Percentiles rank a stretch among this genome's conserved stretches.
These are phyloP conservation scores for Belonocnema kinseyi DNA, from an alignment of 1,140 invertebrate species.

Conservation along the genomic window DNA sequence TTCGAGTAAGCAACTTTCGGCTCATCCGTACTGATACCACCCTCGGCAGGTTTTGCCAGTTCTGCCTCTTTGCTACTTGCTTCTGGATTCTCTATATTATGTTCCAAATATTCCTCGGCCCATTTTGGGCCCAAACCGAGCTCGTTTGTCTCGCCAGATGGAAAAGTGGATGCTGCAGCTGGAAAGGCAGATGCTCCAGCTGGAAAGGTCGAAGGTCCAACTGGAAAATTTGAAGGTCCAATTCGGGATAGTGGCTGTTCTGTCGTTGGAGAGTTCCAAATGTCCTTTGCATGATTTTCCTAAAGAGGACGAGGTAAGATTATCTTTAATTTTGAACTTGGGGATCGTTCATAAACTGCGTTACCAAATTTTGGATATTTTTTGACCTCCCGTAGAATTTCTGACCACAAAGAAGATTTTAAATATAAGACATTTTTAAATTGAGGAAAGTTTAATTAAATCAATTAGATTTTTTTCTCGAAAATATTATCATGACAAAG, in stretches of 20 bases:
- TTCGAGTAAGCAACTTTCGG: conserved; percentile 84
- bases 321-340: too few relatives aligned
- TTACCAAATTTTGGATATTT: too few relatives aligned
- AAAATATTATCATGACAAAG: too few relatives aligned
- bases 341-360: too few relatives aligned
- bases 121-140: conserved; percentile 76
- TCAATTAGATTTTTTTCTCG: too few relatives aligned
- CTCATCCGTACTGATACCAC: conserved; percentile 79
- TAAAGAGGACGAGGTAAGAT: conserved; percentile 35
- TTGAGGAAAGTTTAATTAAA: too few relatives aligned
- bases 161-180: conserved; percentile 37
- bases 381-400: too few relatives aligned
- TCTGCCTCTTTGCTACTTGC: conserved; percentile 44
- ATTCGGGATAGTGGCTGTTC: neutral
- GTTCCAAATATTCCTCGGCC: conserved; percentile 79
- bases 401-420: too few relatives aligned
- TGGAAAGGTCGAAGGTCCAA: neutral
- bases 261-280: conserved; percentile 65
- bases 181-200: too few relatives aligned
- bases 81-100: conserved; percentile 66
- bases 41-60: conserved; percentile 62
- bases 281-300: conserved; percentile 68
- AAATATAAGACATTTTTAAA: too few relatives aligned
- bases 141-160: conserved; percentile 65
- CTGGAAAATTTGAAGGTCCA: conserved; percentile 35